Base-by-base conservation (phyloP, 2,113 vertebrate species). In the Notothenia coriiceps region DNA sequence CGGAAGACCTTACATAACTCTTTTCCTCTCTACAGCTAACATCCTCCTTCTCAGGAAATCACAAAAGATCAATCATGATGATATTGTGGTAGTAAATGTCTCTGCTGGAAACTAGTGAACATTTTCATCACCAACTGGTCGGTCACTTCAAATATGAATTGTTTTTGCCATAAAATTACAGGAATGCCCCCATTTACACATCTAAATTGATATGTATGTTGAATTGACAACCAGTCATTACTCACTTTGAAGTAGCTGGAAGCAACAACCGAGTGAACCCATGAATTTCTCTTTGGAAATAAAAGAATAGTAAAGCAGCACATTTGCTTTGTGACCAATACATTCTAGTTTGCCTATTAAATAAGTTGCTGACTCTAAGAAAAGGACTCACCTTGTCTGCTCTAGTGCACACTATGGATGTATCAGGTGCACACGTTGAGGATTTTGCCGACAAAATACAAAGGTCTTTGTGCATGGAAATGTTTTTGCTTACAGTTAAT, bases 41-140 rank as follows among this genome's bases (percentile, higher is more conserved):
- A 71, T 63, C 22, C n/a, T 47, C n/a, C 69, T 67, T 57, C n/a
- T 67, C 12, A 18, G 54, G 64, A 86, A 70, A 55, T 63, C 12
- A 22, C 40, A 40, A 14, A 0, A 35, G 12, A 62, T 73, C 14
- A 46, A 54, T 40, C 1, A 40, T 40, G 35, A 62, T 12, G 6
- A 35, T 5, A 40, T 8, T 29, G 14, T 59, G 40, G 62, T 22
- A 20, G 20, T 1, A 61, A 20, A 13, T 46, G 10, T 47, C 67
- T 63, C 29, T 47, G 17, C 22, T 3, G 2, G 54, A 40, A 40
- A 40, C 35, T 40, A 40, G 35, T 29, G 6, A 33, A 4, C 10
- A 15, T 50, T 20, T 14, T 10, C 6, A 49, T 22, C 8, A 22
- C 14, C 10, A 14, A 61, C 15, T 29, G 1, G 14, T 70, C 22